Base-by-base conservation (phyloP, 1,140 invertebrate genomes). In the Whitmania pigra region DNA sequence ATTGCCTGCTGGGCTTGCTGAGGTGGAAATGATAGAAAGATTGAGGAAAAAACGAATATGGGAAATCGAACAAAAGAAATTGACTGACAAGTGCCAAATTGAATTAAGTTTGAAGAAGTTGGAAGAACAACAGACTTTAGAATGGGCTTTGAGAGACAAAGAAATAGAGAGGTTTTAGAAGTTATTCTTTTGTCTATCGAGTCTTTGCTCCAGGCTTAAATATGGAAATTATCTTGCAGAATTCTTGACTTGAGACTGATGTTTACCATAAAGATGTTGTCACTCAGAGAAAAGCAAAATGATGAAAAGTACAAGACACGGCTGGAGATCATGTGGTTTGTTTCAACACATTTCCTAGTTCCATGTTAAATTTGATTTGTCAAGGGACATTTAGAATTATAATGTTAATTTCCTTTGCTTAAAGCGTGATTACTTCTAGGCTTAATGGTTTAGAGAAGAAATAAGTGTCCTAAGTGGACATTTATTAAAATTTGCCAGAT, bases 81-180 rank as follows among this genome's bases (percentile, higher is more conserved):
- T 85, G 69, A 83, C 83, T 77, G 83, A 85, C 36, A 71, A 78
- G 3, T 76, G 78, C 31, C 85, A 86, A 74, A 81, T 86, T 20
- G 83, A 85, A 76, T 83, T 83, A 69, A 79, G 85, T 60, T 78
- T 81, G 31, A 81, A 80, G 72, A 85, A 87, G 74, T 85, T 88
- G 78, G 84, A 84, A 68, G 85, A 86, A 22, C 83, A 88, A 74
- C 87, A 89, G 78, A 78, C 82, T 53, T 84, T 87, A 40, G 85
- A 88, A 78, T 89, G 87, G 88, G 82, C 84, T 2, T 85, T 86
- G 68, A 80, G 88, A 74, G 88, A 89, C 78, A 78, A 83, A 43
- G 86, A 86, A 80, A 84, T 80, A 76, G 81, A 82, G 76, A 80
- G 80, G 80, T 81, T 75, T 72, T 72, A 74, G 25, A 31, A 15